Percentiles rank a stretch among this genome's conserved stretches.
Conservation (phyloP, 2,797 vertebrate species). For the Acanthurus tractus region DNA sequence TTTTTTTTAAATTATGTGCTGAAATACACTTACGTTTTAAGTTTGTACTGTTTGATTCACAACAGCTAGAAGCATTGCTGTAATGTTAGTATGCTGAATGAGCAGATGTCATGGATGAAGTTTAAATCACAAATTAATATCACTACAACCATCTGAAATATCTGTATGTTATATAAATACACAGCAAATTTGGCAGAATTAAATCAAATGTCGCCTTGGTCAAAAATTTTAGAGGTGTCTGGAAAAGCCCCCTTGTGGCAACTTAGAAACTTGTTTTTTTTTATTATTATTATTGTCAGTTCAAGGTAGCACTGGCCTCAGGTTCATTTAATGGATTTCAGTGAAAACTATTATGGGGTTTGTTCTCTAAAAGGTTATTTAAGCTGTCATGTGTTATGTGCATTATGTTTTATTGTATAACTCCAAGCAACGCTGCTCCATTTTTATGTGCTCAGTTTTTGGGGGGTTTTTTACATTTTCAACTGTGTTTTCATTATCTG, state of each 20-base stretch:
- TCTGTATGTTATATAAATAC: not conserved
- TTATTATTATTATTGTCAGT: no score
- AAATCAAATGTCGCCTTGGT: not conserved
- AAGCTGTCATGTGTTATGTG: not conserved
- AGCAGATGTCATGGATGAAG: not conserved
- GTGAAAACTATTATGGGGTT: not conserved
- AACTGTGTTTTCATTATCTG: not conserved
- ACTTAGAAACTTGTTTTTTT: not conserved
- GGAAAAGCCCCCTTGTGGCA: constrained; percentile 67
- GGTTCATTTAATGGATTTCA: not conserved
- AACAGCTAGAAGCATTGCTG: not conserved
- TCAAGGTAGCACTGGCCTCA: not conserved
- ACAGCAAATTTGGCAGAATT: not conserved
- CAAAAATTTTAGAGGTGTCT: not conserved
- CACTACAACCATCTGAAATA: not conserved
- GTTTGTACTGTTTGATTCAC: not conserved
- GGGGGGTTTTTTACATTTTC: not conserved
- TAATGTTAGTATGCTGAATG: not conserved
- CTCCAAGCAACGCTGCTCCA: not conserved
- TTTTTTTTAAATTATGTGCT: not conserved
- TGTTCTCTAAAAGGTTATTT: not conserved
- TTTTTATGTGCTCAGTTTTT: not conserved
- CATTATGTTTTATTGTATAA: no score
- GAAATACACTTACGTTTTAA: not conserved
- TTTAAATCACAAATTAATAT: not conserved